phyloP scores from a whole-genome alignment of 92 coral and sea anemone species.

The Diadumene lineata region DNA sequence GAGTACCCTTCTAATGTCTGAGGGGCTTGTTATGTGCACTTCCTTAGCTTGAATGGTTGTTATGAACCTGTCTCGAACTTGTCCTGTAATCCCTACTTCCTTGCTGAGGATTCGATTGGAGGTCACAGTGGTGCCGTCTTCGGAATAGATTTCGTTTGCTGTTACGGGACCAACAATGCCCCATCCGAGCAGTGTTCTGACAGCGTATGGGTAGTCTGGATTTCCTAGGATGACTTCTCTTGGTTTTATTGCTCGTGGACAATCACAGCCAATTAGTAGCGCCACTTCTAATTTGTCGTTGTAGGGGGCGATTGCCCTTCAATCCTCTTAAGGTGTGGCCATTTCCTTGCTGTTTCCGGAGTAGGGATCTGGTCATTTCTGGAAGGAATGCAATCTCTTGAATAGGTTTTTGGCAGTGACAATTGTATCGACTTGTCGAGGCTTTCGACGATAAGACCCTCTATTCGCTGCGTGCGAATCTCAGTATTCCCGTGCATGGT shows the following conservation, averaged over 20 bases:
- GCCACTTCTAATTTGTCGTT: conserved; percentile 44
- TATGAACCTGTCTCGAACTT: too few species aligned
- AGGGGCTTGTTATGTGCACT: too few species aligned
- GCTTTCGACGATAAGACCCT: conserved; percentile 40
- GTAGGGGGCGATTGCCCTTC: conserved; percentile 48
- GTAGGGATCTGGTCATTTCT: conserved; percentile 52
- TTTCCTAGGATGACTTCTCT: conserved; percentile 50
- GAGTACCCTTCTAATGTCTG: conserved; percentile 39
- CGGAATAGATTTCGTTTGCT: too few species aligned
- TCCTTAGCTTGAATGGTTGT: too few species aligned
- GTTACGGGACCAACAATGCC: conserved; percentile 56
- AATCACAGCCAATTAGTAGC: conserved; percentile 47
- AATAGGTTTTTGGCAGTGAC: conserved; percentile 37
- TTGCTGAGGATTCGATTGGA: too few species aligned
- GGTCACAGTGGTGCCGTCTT: too few species aligned
- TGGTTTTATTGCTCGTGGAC: conserved; percentile 59
- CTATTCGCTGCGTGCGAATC: conserved; percentile 31
- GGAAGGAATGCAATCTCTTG: conserved; percentile 40
- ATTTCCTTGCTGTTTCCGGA: conserved; percentile 49
- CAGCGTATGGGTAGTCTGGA: conserved; percentile 48
- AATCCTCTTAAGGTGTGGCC: conserved; percentile 45
- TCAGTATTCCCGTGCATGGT: conserved; percentile 52
- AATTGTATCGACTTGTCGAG: conserved; percentile 19
- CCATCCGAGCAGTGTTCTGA: conserved; percentile 56
- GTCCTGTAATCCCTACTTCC: too few species aligned